A percentile compares a stretch with the other conserved stretches of the same genome.
Conservation (phyloP, 2,113 vertebrate genomes). For the Ovis canadensis region DNA sequence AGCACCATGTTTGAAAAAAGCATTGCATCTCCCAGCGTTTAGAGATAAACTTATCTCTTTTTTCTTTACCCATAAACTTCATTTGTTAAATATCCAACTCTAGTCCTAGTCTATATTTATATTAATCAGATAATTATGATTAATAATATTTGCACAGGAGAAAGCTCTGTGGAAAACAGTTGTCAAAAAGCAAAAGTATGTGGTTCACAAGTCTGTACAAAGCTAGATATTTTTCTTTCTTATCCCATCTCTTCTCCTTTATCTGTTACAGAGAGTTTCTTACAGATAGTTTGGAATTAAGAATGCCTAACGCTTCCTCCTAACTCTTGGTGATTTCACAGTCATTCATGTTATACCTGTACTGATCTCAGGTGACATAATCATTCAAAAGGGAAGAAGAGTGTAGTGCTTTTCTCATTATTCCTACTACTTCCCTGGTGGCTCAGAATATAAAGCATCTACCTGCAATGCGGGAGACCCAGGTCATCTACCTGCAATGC, state of each 20-base stretch:
- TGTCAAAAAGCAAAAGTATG: not conserved
- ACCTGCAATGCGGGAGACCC: not conserved
- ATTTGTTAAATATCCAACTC: not conserved
- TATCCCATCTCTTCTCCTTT: not conserved
- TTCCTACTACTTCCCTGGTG: not conserved
- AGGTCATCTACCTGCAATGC: no score
- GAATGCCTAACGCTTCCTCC: not conserved
- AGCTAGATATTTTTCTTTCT: not conserved
- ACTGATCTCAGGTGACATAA: not conserved
- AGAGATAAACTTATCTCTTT: not conserved
- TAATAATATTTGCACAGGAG: constrained; percentile 21
- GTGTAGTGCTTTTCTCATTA: not conserved
- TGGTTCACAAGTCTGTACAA: not conserved
- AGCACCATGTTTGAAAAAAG: not conserved
- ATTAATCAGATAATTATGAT: not conserved
- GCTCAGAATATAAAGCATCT: not conserved
- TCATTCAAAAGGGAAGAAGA: not conserved
- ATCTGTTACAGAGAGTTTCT: not conserved
- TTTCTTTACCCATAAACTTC: not conserved
- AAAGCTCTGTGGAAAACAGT: not conserved
- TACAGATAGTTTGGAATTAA: not conserved
- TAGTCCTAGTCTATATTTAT: not conserved
- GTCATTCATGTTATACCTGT: not conserved
- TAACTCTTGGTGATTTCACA: not conserved
- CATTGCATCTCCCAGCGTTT: not conserved